These are phyloP conservation scores for Siphonodentalium dalli DNA, from an alignment of 2,888 invertebrate genomes.

Conservation along the genomic window DNA sequence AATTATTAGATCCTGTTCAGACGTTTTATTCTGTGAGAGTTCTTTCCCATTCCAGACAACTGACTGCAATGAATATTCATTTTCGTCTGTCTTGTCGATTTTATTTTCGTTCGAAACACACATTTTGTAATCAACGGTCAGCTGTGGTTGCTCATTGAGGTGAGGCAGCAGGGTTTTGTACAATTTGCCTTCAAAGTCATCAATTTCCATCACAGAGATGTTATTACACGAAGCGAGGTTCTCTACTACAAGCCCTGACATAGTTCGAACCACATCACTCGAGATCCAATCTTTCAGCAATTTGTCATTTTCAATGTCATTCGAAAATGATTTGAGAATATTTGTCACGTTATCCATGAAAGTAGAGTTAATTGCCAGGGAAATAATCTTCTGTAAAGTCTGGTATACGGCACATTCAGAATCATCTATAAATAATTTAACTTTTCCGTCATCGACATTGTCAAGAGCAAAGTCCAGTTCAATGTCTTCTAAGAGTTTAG, in stretches of 20 bases:
- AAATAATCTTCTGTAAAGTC: conserved; percentile 25
- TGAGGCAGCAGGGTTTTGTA: conserved; percentile 31
- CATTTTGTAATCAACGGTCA: too few species aligned
- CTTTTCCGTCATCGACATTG: too few species aligned
- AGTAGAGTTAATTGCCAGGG: conserved; percentile 20
- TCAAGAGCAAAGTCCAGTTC: too few species aligned
- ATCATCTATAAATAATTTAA: background rate
- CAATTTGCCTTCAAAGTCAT: conserved; percentile 20
- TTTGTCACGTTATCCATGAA: conserved; percentile 24
- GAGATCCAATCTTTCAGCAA: conserved; percentile 29
- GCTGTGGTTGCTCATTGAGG: conserved; percentile 75
- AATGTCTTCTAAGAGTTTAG: too few species aligned
- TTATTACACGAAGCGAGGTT: conserved; percentile 77
- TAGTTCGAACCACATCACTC: conserved; percentile 47
- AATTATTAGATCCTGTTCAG: too few species aligned
- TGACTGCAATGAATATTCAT: too few species aligned
- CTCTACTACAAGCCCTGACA: conserved; percentile 79
- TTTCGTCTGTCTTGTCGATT: too few species aligned
- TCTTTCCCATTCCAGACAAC: too few species aligned
- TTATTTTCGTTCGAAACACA: too few species aligned
- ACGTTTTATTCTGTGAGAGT: too few species aligned
- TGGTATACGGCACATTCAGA: conserved; percentile 24
- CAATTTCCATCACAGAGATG: conserved; percentile 76
- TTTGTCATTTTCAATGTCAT: conserved; percentile 34
- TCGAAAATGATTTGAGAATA: conserved; percentile 26